Conservation (phyloP, 2,888 invertebrate genomes). For the Hipparchia sbordonii region DNA sequence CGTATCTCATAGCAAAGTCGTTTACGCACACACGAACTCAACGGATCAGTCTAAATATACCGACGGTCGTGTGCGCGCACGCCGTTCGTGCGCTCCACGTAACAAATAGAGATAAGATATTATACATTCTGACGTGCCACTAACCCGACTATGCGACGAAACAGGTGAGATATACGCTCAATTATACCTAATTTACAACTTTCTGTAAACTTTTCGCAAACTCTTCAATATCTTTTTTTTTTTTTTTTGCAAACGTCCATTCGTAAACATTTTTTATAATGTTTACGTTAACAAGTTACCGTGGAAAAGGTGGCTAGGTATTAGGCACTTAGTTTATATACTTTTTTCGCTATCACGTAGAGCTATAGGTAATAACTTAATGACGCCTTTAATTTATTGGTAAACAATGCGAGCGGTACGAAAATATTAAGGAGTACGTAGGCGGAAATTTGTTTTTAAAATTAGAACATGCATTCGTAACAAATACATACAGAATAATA, state of each 20-base stretch:
- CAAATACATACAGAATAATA: conserved; percentile 13
- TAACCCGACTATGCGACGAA: conserved; percentile 68
- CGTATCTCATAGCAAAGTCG: conserved; percentile 35
- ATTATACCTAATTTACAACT: background rate
- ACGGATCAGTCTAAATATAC: conserved; percentile 79
- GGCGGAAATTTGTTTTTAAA: conserved; percentile 30
- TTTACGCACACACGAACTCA: conserved; percentile 49
- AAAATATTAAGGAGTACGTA: conserved; percentile 19
- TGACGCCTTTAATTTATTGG: conserved; percentile 11
- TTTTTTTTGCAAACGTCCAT: conserved; percentile 49
- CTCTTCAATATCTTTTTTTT: conserved; percentile 46
- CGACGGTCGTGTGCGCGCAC: conserved; percentile 71
- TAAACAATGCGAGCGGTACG: conserved; percentile 14
- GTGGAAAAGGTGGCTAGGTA: conserved; percentile 42
- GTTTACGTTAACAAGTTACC: conserved; percentile 55
- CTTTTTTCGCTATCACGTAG: conserved; percentile 42
- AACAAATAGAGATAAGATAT: conserved; percentile 74
- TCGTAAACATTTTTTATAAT: conserved; percentile 62
- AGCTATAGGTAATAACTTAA: conserved; percentile 53
- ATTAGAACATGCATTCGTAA: conserved; percentile 26
- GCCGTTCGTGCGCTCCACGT: conserved; percentile 61
- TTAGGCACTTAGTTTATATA: conserved; percentile 4
- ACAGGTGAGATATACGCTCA: conserved; percentile 63
- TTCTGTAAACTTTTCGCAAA: conserved; percentile 39
- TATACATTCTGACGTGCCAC: conserved; percentile 59